These are phyloP conservation scores for Anastrepha ludens DNA, from an alignment of 1,140 invertebrate species.

Conservation along the genomic window DNA sequence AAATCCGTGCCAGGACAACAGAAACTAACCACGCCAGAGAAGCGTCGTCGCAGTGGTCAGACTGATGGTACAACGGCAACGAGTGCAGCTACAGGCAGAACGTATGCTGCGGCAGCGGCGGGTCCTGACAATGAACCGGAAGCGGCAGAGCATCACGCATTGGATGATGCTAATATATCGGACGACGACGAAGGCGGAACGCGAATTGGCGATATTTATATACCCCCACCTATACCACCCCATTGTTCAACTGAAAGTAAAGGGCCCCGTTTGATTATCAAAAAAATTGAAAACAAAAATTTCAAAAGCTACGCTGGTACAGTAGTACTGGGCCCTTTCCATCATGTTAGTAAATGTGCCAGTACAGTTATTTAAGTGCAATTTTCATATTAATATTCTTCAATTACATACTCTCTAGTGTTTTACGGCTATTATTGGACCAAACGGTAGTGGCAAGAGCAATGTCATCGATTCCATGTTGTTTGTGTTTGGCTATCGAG, in stretches of 20 bases:
- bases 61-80: not conserved
- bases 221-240: slow-evolving; percentile 87
- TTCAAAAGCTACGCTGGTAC: slow-evolving; percentile 98
- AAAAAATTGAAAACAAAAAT: slow-evolving; percentile 93
- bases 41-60: not conserved
- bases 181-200: slow-evolving; percentile 75
- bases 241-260: slow-evolving; percentile 81
- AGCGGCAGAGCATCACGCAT: slow-evolving; percentile 55
- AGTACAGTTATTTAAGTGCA: not conserved
- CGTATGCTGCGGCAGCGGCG: not conserved
- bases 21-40: slow-evolving; percentile 24
- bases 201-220: slow-evolving; percentile 87
- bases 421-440: slow-evolving; percentile 97
- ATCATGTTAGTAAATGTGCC: slow-evolving; percentile 79
- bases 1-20: not conserved
- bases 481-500: slow-evolving; percentile 98
- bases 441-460: slow-evolving; percentile 99
- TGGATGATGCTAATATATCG: slow-evolving; percentile 70
- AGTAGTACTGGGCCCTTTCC: slow-evolving; percentile 87
- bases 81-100: not conserved
- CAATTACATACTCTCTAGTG: slow-evolving; percentile 78
- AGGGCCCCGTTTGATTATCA: slow-evolving; percentile 91
- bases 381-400: not conserved
- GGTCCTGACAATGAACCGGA: not conserved
- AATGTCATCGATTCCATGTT: slow-evolving; percentile 99